Base-by-base conservation (phyloP, 2,113 vertebrate species). In the Alligator mississippiensis region DNA sequence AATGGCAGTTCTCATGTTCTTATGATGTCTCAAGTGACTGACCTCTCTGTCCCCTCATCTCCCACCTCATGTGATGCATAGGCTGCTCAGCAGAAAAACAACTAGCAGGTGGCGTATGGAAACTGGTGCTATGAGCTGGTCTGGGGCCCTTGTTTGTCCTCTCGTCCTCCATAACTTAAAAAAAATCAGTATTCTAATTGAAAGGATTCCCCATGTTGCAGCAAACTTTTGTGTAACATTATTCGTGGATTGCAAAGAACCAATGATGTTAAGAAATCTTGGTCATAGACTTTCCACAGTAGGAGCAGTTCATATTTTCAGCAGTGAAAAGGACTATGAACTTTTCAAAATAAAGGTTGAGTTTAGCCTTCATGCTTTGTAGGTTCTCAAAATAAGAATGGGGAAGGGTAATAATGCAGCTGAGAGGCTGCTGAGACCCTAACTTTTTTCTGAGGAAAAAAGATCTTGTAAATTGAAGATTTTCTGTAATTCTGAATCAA, bases 381-480 rank as follows among this genome's bases (percentile, higher is more conserved):
- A 59, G 77, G 72, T 64, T 76, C 47, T 89, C 80, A 68, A 66
- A 17, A 77, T 25, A 34, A 77, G 79, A 96, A 55, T 25, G 63
- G 87, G 47, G 47, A 47, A n/a, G 68, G 28, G 18, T 54, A 24
- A 19, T 87, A 80, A 68, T 88, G 92, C 88, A 79, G 34, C 88
- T n/a, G 47, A 85, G 90, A 13, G 15, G 5, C 74, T 66, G 10
- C 30, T 19, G 0, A 21, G 38, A 27, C 15, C 75, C 58, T 74
- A 34, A 64, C 25, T 92, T 93, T 93, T 90, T 81, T 47, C 47
- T 47, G 47, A 47, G 47, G 47, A 87, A 64, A 70, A 80, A 59
- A 87, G 55, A 54, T 70, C 87, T 59, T 89, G 62, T 94, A 96
- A 80, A 96, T 88, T 38, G 3, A 60, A 30, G 47, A 34, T 18